Evolutionary conservation across 2,888 invertebrate species (phyloP).

Genomic region (Rambutsinella grinnellia): DNA sequence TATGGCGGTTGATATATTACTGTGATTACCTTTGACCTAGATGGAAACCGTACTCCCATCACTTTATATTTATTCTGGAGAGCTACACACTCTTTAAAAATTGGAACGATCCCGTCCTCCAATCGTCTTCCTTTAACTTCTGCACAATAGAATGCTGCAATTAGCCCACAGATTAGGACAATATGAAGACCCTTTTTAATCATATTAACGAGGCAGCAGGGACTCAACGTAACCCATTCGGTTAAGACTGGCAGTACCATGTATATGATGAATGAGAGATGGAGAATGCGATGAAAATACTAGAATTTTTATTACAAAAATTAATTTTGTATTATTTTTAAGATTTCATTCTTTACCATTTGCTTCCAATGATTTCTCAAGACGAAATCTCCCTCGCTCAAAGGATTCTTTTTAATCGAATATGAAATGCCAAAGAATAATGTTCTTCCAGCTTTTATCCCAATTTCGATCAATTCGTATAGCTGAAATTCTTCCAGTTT

Average conservation of each 20-base stretch:
- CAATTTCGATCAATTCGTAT: conserved; percentile 25
- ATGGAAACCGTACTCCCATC: conserved; percentile 17
- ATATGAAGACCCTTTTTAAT: conserved; percentile 31
- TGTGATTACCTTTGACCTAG: conserved; percentile 14
- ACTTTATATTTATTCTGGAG: conserved; percentile 21
- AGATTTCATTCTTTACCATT: neutral
- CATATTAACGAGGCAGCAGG: conserved; percentile 17
- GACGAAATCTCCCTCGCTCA: neutral
- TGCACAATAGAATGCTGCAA: conserved; percentile 3
- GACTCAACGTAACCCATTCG: conserved; percentile 8
- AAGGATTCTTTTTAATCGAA: neutral
- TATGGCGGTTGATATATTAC: too few species aligned
- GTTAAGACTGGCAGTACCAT: conserved; percentile 21
- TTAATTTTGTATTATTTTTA: neutral
- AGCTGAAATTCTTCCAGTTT: conserved; percentile 17
- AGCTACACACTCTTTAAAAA: conserved; percentile 13
- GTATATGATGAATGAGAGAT: neutral
- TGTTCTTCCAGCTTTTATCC: conserved; percentile 16
- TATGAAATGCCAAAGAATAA: conserved; percentile 33
- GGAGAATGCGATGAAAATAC: conserved; percentile 4
- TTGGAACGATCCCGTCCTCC: neutral
- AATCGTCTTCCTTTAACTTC: conserved; percentile 10
- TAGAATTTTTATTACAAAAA: neutral
- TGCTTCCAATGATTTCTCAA: conserved; percentile 6
- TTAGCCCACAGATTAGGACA: neutral